Conservation (phyloP, 2,113 vertebrate species). For the Phaetusa simplex region DNA sequence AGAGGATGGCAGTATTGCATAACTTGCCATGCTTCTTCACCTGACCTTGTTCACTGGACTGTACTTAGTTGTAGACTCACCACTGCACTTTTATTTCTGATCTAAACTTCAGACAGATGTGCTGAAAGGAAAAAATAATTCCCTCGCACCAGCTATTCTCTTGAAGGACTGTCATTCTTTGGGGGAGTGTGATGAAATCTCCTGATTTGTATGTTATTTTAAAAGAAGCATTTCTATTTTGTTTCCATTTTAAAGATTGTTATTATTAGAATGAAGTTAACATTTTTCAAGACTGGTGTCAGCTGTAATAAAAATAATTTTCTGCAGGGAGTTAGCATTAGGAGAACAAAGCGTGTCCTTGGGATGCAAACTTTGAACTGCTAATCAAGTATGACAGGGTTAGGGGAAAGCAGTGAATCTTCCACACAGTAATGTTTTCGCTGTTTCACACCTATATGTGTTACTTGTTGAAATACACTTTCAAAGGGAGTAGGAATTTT, state of each 20-base stretch:
- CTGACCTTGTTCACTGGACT: background rate
- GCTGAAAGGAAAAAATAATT: background rate
- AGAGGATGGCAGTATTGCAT: fast-evolving
- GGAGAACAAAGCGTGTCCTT: background rate
- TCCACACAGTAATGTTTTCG: background rate
- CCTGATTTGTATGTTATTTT: background rate
- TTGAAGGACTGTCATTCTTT: background rate
- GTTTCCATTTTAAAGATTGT: background rate
- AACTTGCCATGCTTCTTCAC: background rate
- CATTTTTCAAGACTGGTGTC: background rate
- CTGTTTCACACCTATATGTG: background rate
- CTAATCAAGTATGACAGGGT: background rate
- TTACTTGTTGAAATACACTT: background rate
- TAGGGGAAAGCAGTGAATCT: background rate
- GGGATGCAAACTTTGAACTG: background rate
- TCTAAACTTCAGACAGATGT: background rate
- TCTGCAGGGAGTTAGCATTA: background rate
- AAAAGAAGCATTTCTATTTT: background rate
- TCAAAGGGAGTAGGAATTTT: background rate
- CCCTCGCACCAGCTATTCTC: background rate
- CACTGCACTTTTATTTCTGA: background rate
- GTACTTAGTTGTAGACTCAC: background rate
- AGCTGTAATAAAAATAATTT: background rate
- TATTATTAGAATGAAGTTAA: background rate
- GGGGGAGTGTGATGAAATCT: background rate